Evolutionary conservation across 2,888 invertebrate species (phyloP), one percentile per base, ranked within the genome.

Genomic region (Lobophora halterata): DNA sequence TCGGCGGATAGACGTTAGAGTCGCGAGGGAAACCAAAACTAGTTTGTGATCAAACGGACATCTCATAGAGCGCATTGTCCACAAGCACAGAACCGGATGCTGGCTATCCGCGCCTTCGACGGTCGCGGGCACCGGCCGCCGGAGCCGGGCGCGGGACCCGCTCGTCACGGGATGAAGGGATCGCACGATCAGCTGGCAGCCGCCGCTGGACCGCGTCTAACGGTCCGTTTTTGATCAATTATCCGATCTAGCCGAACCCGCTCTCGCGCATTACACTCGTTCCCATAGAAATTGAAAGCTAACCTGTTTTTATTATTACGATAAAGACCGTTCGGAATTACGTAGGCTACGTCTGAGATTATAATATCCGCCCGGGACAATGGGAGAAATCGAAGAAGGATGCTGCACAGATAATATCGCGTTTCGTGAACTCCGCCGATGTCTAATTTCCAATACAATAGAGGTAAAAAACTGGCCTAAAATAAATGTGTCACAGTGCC

Each of bases 401-500:
- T 71, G 75, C 66, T 43, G 67, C 58, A 54, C n/a, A 65, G 86
- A 86, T 85, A 69, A 71, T 79, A 85, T 86, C 83, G 77, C 70
- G 74, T 80, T 77, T 76, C 82, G 75, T 82, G 79, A 79, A 80
- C 82, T 79, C 75, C 61, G 71, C 68, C 79, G 74, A 78, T 80
- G 79, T 85, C 81, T 83, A 81, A 83, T 85, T 82, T 79, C 69
- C 79, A 82, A 85, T 79, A 87, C 86, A 87, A 87, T 86, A 82
- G 81, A 70, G 64, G 67, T 66, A 81, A 85, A 86, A 85, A 83
- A 82, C 72, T 77, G 67, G 76, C 76, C 78, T 71, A 77, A 80
- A 82, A 85, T 82, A 83, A 83, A 83, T 82, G 83, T 86, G 86
- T 86, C 86, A 79, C 81, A 82, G 82, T 72, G 82, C 82, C 85